phyloP scores from a whole-genome alignment of 2,888 invertebrate genomes.

The Ophion slaviceki region DNA sequence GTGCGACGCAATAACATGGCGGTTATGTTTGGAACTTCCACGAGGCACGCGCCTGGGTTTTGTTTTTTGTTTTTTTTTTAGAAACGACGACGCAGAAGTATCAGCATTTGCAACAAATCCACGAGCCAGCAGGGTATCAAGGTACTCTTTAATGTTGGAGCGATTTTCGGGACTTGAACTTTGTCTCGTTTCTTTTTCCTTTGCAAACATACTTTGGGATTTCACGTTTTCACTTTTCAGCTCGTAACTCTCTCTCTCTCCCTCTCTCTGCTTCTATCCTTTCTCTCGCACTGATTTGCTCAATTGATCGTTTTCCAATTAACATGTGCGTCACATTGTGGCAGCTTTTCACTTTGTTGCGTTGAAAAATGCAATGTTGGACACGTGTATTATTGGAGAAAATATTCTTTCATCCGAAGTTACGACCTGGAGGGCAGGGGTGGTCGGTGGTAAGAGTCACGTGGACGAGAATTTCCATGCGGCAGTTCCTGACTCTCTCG shows the following conservation, averaged over 20 bases:
- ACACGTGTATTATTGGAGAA: too few species aligned
- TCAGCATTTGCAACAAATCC: slow-evolving; percentile 86
- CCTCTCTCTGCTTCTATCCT: background rate
- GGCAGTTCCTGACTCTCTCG: too few species aligned
- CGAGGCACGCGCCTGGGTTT: slow-evolving; percentile 73
- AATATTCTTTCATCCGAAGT: too few species aligned
- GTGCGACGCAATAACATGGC: slow-evolving; percentile 27
- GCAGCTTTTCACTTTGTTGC: too few species aligned
- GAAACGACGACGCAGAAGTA: slow-evolving; percentile 85
- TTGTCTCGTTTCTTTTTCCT: slow-evolving; percentile 66
- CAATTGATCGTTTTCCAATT: background rate
- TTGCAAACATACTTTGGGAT: slow-evolving; percentile 23
- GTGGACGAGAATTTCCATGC: too few species aligned
- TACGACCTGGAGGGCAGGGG: too few species aligned
- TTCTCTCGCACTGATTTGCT: slow-evolving; percentile 1
- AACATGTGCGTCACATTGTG: too few species aligned
- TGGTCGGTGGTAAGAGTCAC: too few species aligned
- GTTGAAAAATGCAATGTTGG: too few species aligned
- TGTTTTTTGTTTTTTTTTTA: slow-evolving; percentile 83
- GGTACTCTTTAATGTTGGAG: slow-evolving; percentile 81
- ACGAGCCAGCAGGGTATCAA: slow-evolving; percentile 85
- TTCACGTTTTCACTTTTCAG: slow-evolving; percentile 17
- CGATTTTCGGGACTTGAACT: slow-evolving; percentile 34
- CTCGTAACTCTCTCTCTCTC: slow-evolving; percentile 2
- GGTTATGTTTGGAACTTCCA: slow-evolving; percentile 51